Percentiles rank a stretch among this genome's conserved stretches.
Evolutionary conservation across 2,113 vertebrate species (phyloP).

Genomic region (Forbesichthys papilliferus): DNA sequence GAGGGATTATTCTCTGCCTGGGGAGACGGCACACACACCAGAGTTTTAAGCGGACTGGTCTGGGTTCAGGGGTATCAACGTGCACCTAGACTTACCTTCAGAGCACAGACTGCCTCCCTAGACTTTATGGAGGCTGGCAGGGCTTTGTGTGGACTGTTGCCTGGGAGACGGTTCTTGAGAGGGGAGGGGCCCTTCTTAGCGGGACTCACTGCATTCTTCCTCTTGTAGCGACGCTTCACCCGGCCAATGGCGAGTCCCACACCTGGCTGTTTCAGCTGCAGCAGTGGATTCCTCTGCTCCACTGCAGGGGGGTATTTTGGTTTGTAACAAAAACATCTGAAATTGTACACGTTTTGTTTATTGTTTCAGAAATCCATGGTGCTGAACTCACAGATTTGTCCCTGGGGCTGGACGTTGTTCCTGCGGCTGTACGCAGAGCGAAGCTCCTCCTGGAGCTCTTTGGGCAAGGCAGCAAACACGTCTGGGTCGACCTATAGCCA

Average conservation of each 20-base stretch:
- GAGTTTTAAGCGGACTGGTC: background rate
- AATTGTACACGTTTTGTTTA: no score
- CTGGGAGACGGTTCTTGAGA: slow-evolving; percentile 77
- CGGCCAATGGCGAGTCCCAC: slow-evolving; percentile 60
- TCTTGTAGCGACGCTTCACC: slow-evolving; percentile 85
- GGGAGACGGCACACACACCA: slow-evolving; percentile 5
- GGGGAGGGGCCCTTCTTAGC: slow-evolving; percentile 84
- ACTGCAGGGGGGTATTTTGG: slow-evolving; percentile 40
- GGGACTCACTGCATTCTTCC: slow-evolving; percentile 81
- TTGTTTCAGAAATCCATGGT: background rate
- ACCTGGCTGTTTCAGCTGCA: slow-evolving; percentile 79
- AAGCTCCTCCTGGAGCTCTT: slow-evolving; percentile 92
- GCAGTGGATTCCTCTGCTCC: slow-evolving; percentile 84
- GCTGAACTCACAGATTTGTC: slow-evolving; percentile 47
- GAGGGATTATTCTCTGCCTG: slow-evolving; percentile 81
- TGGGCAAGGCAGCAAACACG: slow-evolving; percentile 92
- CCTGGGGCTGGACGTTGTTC: slow-evolving; percentile 71
- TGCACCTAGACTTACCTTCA: slow-evolving; percentile 74
- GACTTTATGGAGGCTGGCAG: slow-evolving; percentile 76
- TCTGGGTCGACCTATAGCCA: slow-evolving; percentile 90
- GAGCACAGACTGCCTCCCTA: slow-evolving; percentile 61
- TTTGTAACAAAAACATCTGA: background rate
- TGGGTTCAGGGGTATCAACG: background rate
- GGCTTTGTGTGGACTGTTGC: slow-evolving; percentile 81
- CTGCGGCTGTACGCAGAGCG: slow-evolving; percentile 86